Evolutionary conservation across 2,113 vertebrate genomes (phyloP), one percentile per base, ranked within the genome.

Genomic region (Syngnathus floridae): DNA sequence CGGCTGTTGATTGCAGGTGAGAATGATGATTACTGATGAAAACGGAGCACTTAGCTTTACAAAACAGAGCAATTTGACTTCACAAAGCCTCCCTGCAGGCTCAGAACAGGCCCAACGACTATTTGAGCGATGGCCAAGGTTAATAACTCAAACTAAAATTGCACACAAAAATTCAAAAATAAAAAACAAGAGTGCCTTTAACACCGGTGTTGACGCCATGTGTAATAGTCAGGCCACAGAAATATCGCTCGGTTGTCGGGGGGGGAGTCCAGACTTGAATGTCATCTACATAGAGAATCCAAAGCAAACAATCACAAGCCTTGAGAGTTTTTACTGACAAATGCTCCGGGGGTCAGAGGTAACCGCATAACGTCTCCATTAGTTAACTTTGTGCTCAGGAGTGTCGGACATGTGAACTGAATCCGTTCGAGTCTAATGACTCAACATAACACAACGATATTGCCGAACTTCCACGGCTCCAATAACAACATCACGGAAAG

Each of bases 281-380:
- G 26, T 31, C 26, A 31, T 31, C 26, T 31, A 31, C 26, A 31
- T 31, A 31, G 2, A 31, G 22, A 31, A 13, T 35, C 26, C 19
- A 51, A 21, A 4, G 19, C 7, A 49, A 7, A 8, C 46, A 49
- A 48, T 9, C 56, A 37, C 54, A n/a, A 48, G 22, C 26, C 43
- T 63, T 9, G 5, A 55, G 40, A 16, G 9, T 69, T 70, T 69
- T 19, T 54, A 57, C 69, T 64, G 60, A 45, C 46, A 31, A 46
- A 61, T 16, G 10, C 49, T 11, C 3, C 26, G 3, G 3, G 37
- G 66, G 75, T 73, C 71, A 85, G 63, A 82, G 76, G 79, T 76
- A 67, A 61, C 68, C 61, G 85, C 73, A 86, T 88, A 87, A 88
- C 87, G 72, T 63, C 49, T 66, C 84, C 84, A 86, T 87, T 85